Evolutionary conservation across 2,797 vertebrate species (phyloP), one percentile per base, ranked within the genome.

Genomic region (Sarcoramphus papa): DNA sequence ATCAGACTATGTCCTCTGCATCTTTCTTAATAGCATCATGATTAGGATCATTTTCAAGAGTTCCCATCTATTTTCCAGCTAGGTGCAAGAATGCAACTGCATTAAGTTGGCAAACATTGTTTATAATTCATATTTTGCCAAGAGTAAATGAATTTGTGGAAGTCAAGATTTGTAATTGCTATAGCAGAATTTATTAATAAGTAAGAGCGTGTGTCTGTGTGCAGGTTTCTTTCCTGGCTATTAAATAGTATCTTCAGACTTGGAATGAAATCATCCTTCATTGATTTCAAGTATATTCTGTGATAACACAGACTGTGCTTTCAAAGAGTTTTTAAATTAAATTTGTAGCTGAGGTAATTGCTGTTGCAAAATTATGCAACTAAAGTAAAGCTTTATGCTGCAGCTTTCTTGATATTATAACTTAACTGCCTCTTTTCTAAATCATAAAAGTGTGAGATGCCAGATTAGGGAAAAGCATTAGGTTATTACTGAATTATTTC

Each of bases 321-420:
- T 97, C 97, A 98, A 98, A 97, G 97, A 97, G 94, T 97, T 97
- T 97, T 95, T 96, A 98, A 98, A 98, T 98, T 98, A 98, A 98
- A 98, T 98, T 98, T 98, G 97, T 96, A 97, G 97, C 96, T 95
- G 92, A 96, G 94, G 96, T 97, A 97, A 98, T 97, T 98, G 97
- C 96, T 97, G 93, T 74, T 82, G 91, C 94, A 97, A 97, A 98
- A 97, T 96, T 96, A 97, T 96, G 97, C 97, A 94, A 92, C 79
- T 89, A 74, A 96, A 97, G 65, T 86, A 95, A 97, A 97, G 95
- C 60, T 70, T 94, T 97, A 75, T 91, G 84, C 86, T 82, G 75
- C 93, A 95, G 91, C 88, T 95, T 98, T 96, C 96, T 96, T 97
- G 90, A 91, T 97, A 68, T 92, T 97, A 90, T 95, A 95, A 97